A percentile compares a stretch with the other conserved stretches of the same genome.
Evolutionary conservation across 2,797 vertebrate genomes (phyloP).

Genomic region (Smutsia temminckii): DNA sequence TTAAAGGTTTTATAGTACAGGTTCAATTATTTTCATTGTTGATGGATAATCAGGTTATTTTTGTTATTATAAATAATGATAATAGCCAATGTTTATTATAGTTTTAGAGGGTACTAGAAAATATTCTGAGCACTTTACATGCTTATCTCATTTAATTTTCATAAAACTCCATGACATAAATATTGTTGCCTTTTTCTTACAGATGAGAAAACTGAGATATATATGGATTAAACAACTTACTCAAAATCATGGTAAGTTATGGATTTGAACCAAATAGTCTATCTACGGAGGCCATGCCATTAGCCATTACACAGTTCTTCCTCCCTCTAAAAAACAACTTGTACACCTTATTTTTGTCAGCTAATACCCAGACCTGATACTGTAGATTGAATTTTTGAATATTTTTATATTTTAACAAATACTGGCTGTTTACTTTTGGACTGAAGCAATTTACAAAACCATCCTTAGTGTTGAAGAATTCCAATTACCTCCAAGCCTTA

Average conservation of each 20-base stretch:
- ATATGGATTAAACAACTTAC: not conserved
- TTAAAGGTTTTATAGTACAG: not conserved
- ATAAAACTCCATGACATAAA: not conserved
- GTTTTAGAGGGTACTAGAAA: not conserved
- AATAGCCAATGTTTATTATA: not conserved
- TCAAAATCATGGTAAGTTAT: not conserved
- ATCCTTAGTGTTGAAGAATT: not conserved
- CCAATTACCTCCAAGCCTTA: not conserved
- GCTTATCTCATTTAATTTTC: not conserved
- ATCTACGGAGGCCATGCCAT: not conserved
- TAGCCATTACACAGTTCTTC: fast-evolving
- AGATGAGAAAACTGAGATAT: not conserved
- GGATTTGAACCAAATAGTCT: not conserved
- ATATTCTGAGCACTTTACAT: not conserved
- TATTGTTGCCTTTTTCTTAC: not conserved
- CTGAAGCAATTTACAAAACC: not conserved
- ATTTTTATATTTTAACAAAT: constrained; percentile 26
- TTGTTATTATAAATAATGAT: not conserved
- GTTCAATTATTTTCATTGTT: not conserved
- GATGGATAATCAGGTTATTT: not conserved
- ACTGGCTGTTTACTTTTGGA: not conserved
- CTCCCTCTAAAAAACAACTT: not conserved
- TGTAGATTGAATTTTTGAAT: not conserved
- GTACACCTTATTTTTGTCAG: not conserved
- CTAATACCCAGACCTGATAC: not conserved